These are phyloP conservation scores for Microctenopoma lineatum DNA, from an alignment of 2,797 vertebrate genomes.

Conservation along the genomic window DNA sequence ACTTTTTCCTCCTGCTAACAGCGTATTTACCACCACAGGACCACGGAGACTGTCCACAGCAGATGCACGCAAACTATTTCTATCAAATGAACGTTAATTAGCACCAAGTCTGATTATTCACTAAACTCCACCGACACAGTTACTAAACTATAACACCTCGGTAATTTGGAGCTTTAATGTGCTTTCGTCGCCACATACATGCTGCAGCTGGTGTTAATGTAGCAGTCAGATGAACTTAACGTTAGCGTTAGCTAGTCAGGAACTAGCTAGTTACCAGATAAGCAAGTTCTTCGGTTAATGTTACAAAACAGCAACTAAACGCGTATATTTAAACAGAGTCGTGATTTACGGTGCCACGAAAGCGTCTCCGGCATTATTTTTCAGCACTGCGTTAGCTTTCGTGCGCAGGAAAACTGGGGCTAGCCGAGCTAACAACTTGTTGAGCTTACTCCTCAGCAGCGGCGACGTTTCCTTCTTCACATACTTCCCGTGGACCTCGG, in stretches of 20 bases:
- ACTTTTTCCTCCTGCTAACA: background rate
- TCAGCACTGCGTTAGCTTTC: background rate
- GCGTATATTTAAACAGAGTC: accelerated
- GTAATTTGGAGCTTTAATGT: accelerated
- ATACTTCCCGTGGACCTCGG: conserved; percentile 97
- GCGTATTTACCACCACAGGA: background rate
- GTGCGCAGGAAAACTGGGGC: conserved; percentile 28
- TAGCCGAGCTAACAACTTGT: conserved; percentile 47
- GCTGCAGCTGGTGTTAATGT: conserved; percentile 10
- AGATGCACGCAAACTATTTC: conserved; percentile 23
- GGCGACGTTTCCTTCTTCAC: conserved; percentile 99
- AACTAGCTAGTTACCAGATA: conserved; percentile 7
- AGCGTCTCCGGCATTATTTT: too few species aligned
- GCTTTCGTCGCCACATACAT: background rate
- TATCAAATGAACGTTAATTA: background rate
- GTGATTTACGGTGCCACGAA: accelerated
- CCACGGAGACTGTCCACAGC: background rate
- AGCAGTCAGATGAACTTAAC: conserved; percentile 6
- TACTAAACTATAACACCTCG: accelerated
- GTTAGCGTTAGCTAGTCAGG: conserved; percentile 31
- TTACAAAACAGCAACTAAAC: background rate
- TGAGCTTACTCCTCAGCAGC: conserved; percentile 86
- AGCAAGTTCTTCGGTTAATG: conserved; percentile 10
- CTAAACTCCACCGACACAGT: background rate
- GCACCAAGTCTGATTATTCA: conserved; percentile 3